phyloP scores from a whole-genome alignment of 2,888 invertebrate genomes.

The Rhorus exstirpatorius region DNA sequence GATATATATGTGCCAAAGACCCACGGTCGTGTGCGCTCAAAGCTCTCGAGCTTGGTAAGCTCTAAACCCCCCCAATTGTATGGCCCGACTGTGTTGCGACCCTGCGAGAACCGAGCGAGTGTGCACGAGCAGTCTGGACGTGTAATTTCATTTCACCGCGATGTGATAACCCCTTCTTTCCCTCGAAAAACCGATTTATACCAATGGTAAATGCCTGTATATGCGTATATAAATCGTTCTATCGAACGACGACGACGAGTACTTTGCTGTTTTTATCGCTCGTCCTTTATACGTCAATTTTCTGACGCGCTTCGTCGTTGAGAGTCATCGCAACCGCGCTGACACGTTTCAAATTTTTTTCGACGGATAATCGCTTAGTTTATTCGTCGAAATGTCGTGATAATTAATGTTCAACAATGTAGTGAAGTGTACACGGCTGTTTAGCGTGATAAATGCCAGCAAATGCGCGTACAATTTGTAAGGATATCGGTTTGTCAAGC shows the following conservation, averaged over 20 bases:
- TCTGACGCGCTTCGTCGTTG: background rate
- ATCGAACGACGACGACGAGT: slow-evolving; percentile 39
- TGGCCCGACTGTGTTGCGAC: background rate
- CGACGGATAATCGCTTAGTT: too few relatives aligned
- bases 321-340: too few relatives aligned
- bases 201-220: slow-evolving; percentile 2
- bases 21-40: slow-evolving; percentile 49
- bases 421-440: too few relatives aligned
- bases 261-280: slow-evolving; percentile 27
- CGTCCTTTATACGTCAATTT: slow-evolving; percentile 33
- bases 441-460: too few relatives aligned
- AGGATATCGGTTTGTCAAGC: too few relatives aligned
- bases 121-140: slow-evolving; percentile 24
- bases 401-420: too few relatives aligned
- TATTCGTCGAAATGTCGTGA: too few relatives aligned
- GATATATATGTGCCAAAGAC: slow-evolving; percentile 59
- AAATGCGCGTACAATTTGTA: too few relatives aligned
- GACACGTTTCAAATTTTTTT: too few relatives aligned
- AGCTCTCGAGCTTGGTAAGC: slow-evolving; percentile 39
- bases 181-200: slow-evolving; percentile 50
- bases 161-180: slow-evolving; percentile 39
- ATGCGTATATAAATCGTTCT: slow-evolving; percentile 19
- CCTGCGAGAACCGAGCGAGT: slow-evolving; percentile 3
- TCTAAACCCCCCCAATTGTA: slow-evolving; percentile 37
- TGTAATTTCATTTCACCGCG: slow-evolving; percentile 61